Conservation (phyloP, 2,888 invertebrate species). For the Habroteleia sp. region DNA sequence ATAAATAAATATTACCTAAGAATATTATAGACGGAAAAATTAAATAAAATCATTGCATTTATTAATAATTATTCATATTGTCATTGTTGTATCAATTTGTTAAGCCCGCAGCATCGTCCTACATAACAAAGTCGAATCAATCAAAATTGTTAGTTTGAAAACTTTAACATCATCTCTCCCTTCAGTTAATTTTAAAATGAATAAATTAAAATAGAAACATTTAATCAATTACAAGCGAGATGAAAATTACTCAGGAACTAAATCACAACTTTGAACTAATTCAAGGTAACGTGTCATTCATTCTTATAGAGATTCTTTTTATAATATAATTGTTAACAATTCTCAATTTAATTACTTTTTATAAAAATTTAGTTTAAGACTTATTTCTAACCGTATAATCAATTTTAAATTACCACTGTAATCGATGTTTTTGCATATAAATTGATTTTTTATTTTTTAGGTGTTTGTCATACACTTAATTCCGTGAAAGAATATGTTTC, state of each 20-base stretch:
- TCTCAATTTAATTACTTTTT: conserved; percentile 14
- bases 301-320: conserved; percentile 9
- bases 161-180: conserved; percentile 15
- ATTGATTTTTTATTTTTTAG: conserved; percentile 19
- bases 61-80: conserved; percentile 1
- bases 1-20: too few relatives aligned
- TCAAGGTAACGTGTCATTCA: conserved; percentile 24
- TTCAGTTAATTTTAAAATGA: conserved; percentile 25
- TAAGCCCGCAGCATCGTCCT: conserved; percentile 27
- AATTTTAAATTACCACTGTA: conserved; percentile 22
- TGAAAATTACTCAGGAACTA: conserved; percentile 33
- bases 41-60: too few relatives aligned
- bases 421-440: conserved; percentile 32
- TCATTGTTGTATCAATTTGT: conserved; percentile 9
- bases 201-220: conserved; percentile 17
- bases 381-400: conserved; percentile 9
- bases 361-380: conserved; percentile 15
- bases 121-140: conserved; percentile 50
- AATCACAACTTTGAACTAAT: conserved; percentile 4
- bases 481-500: too few relatives aligned
- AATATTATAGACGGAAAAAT: too few relatives aligned
- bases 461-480: too few relatives aligned
- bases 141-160: conserved; percentile 31
- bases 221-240: conserved; percentile 14
- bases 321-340: background rate